Evolutionary conservation across 2,113 vertebrate species (phyloP), one percentile per base, ranked within the genome.

Genomic region (Phaethon lepturus): DNA sequence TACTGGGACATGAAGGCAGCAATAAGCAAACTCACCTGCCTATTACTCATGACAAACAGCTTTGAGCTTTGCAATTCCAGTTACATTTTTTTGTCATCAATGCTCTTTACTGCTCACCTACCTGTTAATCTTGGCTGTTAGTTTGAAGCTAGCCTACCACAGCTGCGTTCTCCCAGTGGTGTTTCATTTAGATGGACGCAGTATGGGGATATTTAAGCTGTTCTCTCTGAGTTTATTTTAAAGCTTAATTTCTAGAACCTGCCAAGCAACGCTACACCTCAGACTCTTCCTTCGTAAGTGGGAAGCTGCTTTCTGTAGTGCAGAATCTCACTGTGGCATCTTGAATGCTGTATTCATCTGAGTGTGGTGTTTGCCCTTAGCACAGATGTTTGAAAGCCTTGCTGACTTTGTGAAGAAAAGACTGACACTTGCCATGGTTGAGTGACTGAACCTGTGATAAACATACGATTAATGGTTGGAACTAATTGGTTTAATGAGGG

Each of bases 401-500:
- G 5, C 35, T 62, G 67, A 45, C 49, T 28, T 31, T 23, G 35
- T 40, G 7, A 5, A 6, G 81, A 44, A 38, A 73, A 29, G 49
- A 7, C 44, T 86, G 90, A 25, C 14, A 3, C 33, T 72, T 92
- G 40, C n/a, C 10, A 3, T 40, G 40, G 52, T 28, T 47, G 18
- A 63, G 31, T 56, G 76, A 18, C 73, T 63, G 63, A 80, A 89
- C 58, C 79, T 84, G 52, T 60, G 49, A 33, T 78, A 60, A 15
- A n/a, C 5, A 5, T 38, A 75, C 53, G 67, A 42, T 77, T 88
- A 93, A 88, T 96, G 68, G 60, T 53, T 92, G 88, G 68, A 84
- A 78, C 29, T 64, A 94, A 94, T 38, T 84, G 83, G 38, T 88
- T 92, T 95, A 92, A 95, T 91, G 72, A 91, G 79, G 29, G n/a